Conservation (phyloP, 2,888 invertebrate species). For the Lycia hirtaria region DNA sequence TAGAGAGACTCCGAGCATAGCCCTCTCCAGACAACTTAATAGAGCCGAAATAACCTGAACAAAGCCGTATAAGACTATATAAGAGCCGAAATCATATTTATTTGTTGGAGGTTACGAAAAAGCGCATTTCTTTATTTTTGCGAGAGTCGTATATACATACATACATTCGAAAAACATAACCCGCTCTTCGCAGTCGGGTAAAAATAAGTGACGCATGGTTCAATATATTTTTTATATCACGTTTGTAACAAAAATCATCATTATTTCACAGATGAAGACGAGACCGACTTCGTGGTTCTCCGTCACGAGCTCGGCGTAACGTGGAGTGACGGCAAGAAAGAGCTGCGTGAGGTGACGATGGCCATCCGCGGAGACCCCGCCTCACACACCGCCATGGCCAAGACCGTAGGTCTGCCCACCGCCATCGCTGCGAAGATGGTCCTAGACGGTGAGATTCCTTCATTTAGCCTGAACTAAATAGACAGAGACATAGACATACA, state of each 20-base stretch:
- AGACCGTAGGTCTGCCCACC: constrained; percentile 90
- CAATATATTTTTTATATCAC: constrained; percentile 28
- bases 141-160: no score
- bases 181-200: not conserved
- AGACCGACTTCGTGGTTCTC: constrained; percentile 97
- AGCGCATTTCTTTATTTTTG: no score
- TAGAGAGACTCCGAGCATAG: no score
- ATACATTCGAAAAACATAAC: no score
- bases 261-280: constrained; percentile 87
- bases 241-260: no score
- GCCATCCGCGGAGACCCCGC: constrained; percentile 93
- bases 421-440: constrained; percentile 99
- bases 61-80: no score
- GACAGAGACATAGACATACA: no score
- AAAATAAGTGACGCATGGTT: constrained; percentile 39
- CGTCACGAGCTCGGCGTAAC: constrained; percentile 96
- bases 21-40: no score
- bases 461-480: no score
- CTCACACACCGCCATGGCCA: constrained; percentile 96
- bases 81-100: no score
- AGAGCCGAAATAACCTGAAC: no score
- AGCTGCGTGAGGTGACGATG: constrained; percentile 93
- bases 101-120: no score
- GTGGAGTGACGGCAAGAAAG: constrained; percentile 95
- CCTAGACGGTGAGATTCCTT: constrained; percentile 93